phyloP scores from a whole-genome alignment of 2,888 invertebrate species.

The Gari tellinella region DNA sequence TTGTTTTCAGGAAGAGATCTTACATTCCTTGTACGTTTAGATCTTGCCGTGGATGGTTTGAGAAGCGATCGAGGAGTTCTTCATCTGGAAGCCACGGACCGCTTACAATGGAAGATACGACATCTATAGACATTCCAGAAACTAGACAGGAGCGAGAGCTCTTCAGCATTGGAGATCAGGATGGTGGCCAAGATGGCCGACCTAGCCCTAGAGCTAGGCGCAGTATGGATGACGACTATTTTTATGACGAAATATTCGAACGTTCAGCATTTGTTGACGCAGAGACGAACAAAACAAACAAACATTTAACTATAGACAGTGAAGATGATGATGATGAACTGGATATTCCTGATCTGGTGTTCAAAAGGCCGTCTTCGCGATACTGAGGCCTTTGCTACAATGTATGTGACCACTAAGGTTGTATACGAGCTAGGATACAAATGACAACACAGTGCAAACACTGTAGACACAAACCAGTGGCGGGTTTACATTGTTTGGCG shows the following conservation, averaged over 20 bases:
- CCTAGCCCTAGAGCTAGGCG: slow-evolving; percentile 2
- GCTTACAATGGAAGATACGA: slow-evolving; percentile 33
- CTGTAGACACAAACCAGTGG: no score
- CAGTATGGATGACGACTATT: slow-evolving; percentile 55
- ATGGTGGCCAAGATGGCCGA: slow-evolving; percentile 27
- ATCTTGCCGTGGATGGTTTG: slow-evolving; percentile 4
- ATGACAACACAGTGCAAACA: no score
- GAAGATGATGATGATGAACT: slow-evolving; percentile 31
- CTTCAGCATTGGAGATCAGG: slow-evolving; percentile 61
- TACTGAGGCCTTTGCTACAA: no score
- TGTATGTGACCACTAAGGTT: no score
- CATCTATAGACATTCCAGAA: slow-evolving; percentile 16
- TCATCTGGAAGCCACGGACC: slow-evolving; percentile 45
- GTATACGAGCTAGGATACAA: no score
- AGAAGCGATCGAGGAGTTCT: slow-evolving; percentile 7
- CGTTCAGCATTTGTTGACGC: slow-evolving; percentile 65
- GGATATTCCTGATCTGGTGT: slow-evolving; percentile 51
- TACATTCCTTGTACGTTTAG: slow-evolving; percentile 3
- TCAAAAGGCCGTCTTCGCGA: slow-evolving; percentile 30
- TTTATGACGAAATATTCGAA: slow-evolving; percentile 68
- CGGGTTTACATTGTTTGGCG: no score
- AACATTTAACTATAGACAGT: slow-evolving; percentile 41
- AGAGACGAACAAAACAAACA: slow-evolving; percentile 53
- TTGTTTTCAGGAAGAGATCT: slow-evolving; percentile 14
- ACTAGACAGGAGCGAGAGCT: slow-evolving; percentile 49